Evolutionary conservation across 2,888 invertebrate species (phyloP), one percentile per base, ranked within the genome.

Genomic region (Onchidella celtica): DNA sequence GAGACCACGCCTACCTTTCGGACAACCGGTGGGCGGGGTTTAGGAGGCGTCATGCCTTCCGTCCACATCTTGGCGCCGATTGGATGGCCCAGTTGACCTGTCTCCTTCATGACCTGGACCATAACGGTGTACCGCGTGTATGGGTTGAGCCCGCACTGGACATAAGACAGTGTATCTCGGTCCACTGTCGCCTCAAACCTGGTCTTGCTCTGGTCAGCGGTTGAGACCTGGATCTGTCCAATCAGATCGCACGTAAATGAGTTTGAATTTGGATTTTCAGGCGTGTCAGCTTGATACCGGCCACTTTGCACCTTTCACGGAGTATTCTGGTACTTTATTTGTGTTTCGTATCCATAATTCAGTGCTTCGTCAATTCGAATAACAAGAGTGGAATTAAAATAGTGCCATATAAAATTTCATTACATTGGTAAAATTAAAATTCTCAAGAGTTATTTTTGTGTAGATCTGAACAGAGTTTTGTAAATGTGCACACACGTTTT

Each of bases 11-110:
- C 11, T 61, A 79, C 79, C 27, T 79, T 38, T 14, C 32, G n/a
- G 0, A 79, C 24, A 27, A 72, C 24, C 1, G 79, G 79, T 14
- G 1, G 59, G 0, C 55, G 29, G 11, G 79, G 79, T 29, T 72
- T 73, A 24, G 79, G 79, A 0, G 79, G 79, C 11, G 47, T 38
- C 2, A 47, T 11, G 0, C 79, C 72, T n/a, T 73, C 79, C 0
- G 79, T 72, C 79, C 79, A 79, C 70, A 72, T 72, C 2, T 34
- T 29, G 29, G 72, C 63, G 3, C 61, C 61, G 24, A 79, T 36
- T 3, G 79, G 63, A 1, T 72, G 79, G 0, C 79, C 79, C 3
- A 61, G 2, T 24, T 72, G 72, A 1, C 79, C 79, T 6, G 61
- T 65, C 21, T 47, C 63, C 47, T 55, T 27, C 72, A 73, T 70